Percentiles rank a stretch among this genome's conserved stretches.
Conservation (phyloP, 92 coral and sea anemone species). For the Porites cylindrica region DNA sequence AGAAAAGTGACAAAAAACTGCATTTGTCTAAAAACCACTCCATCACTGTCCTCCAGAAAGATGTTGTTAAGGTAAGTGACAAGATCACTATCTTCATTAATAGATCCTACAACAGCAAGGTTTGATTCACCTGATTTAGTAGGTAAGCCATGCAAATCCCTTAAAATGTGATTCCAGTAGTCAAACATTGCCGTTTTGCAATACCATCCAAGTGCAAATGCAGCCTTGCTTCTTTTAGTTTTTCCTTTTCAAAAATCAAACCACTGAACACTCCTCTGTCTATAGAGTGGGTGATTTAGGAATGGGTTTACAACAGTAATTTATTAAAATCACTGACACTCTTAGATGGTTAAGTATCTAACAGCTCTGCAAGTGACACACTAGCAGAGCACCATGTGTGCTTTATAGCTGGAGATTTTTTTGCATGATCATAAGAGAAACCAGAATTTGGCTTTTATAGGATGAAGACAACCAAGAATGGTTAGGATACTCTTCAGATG, state of each 20-base stretch:
- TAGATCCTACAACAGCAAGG: constrained; percentile 53
- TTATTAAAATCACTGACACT: constrained; percentile 19
- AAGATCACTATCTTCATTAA: constrained; percentile 37
- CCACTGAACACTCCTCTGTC: constrained; percentile 39
- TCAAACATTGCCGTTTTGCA: constrained; percentile 45
- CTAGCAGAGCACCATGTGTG: background rate
- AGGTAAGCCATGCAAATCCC: too few species aligned
- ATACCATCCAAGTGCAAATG: constrained; percentile 9
- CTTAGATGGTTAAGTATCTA: constrained; percentile 20
- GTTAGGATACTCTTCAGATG: too few species aligned
- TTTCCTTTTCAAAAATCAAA: constrained; percentile 50
- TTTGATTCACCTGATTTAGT: too few species aligned
- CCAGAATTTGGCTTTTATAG: too few species aligned
- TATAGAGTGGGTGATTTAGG: constrained; percentile 6
- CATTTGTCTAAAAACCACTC: too few species aligned
- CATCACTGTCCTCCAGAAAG: constrained; percentile 10
- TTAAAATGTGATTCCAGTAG: too few species aligned
- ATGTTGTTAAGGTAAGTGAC: background rate
- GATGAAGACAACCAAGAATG: too few species aligned
- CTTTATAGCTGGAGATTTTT: constrained; percentile 7
- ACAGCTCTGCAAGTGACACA: constrained; percentile 3
- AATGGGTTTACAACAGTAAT: constrained; percentile 12
- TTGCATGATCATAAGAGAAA: background rate
- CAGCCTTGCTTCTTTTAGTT: constrained; percentile 68
- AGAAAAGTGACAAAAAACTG: too few species aligned